These are phyloP conservation scores for Dicyrtoma fusca DNA, from an alignment of 2,888 invertebrate genomes.

Conservation along the genomic window DNA sequence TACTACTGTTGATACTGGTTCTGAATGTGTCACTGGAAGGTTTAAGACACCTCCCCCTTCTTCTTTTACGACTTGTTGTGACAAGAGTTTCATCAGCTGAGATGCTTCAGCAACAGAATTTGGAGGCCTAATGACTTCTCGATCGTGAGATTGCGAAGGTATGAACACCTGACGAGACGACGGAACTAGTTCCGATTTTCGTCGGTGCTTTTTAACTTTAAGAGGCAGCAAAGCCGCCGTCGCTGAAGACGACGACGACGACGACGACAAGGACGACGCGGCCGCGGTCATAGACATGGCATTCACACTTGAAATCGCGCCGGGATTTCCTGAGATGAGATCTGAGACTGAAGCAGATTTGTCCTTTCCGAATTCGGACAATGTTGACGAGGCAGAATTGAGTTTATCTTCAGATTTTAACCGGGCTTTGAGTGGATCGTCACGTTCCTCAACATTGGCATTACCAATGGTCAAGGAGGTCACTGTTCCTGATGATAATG, in stretches of 20 bases:
- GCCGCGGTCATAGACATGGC: constrained; percentile 2
- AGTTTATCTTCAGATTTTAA: constrained; percentile 29
- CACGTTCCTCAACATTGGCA: constrained; percentile 16
- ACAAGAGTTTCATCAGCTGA: constrained; percentile 37
- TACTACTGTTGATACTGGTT: background rate
- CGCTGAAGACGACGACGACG: constrained; percentile 17
- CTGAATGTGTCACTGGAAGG: background rate
- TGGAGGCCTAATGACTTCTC: background rate
- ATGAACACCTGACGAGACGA: constrained; percentile 28
- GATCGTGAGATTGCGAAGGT: constrained; percentile 24
- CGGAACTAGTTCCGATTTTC: constrained; percentile 28
- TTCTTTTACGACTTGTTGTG: constrained; percentile 30
- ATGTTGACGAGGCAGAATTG: background rate
- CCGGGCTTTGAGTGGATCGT: constrained; percentile 34
- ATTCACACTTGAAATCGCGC: constrained; percentile 10
- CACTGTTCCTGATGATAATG: background rate
- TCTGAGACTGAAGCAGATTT: constrained; percentile 32
- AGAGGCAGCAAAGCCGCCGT: background rate
- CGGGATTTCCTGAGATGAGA: constrained; percentile 37
- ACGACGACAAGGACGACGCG: background rate
- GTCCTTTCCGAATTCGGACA: background rate
- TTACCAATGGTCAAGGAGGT: background rate
- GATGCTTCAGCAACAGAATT: constrained; percentile 30
- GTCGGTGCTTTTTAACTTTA: constrained; percentile 35
- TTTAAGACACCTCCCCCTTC: background rate